These are phyloP conservation scores for Umimayanthus kanabou DNA, from an alignment of 92 coral and sea anemone genomes.

Conservation along the genomic window DNA sequence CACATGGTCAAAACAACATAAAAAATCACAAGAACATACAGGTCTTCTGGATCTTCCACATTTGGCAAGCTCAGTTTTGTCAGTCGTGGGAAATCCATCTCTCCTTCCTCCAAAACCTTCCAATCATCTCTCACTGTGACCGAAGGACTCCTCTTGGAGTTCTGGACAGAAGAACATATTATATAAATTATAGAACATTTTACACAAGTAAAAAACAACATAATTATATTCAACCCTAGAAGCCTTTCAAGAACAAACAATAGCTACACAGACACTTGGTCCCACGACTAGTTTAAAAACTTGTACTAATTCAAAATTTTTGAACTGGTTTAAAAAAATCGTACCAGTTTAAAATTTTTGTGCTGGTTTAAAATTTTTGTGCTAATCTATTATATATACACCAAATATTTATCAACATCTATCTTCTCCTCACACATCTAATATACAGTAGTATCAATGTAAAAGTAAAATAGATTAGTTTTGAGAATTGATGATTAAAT, in stretches of 20 bases:
- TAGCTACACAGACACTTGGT: too few relatives aligned
- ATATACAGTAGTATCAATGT: too few relatives aligned
- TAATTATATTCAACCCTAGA: too few relatives aligned
- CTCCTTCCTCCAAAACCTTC: constrained; percentile 96
- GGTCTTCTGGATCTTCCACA: constrained; percentile 82
- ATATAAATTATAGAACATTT: not conserved
- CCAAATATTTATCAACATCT: not conserved
- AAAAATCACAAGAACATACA: constrained; percentile 60
- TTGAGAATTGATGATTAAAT: too few relatives aligned
- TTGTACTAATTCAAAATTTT: too few relatives aligned
- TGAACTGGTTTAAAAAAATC: too few relatives aligned
- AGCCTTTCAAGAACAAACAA: too few relatives aligned
- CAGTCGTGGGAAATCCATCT: constrained; percentile 96
- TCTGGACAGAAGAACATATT: constrained; percentile 41
- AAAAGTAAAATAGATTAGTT: too few relatives aligned
- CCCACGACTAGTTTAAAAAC: too few relatives aligned
- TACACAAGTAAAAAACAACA: not conserved
- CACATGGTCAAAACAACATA: not conserved
- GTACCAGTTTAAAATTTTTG: too few relatives aligned
- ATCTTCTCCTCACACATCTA: not conserved
- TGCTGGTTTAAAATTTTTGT: too few relatives aligned
- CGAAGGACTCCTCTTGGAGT: constrained; percentile 82
- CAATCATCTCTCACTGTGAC: constrained; percentile 94
- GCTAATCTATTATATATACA: too few relatives aligned
- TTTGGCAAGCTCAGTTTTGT: constrained; percentile 88